Percentiles rank a stretch among this genome's conserved stretches.
phyloP scores from a whole-genome alignment of 2,113 vertebrate species.

The Gobius niger region DNA sequence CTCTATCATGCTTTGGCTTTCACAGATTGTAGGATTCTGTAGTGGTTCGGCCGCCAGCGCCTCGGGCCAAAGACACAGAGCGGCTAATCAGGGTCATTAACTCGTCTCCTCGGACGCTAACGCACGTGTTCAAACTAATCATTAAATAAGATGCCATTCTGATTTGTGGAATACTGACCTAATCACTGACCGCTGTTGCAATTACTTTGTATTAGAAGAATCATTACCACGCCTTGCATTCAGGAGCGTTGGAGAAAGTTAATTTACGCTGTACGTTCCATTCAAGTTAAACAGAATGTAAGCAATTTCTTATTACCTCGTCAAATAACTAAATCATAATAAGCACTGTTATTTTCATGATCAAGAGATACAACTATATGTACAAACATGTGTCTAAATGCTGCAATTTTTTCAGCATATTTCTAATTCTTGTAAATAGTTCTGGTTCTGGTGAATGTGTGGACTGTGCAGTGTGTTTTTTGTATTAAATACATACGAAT shows the following conservation, averaged over 20 bases:
- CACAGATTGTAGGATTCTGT: neutral
- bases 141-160: slow-evolving; percentile 35
- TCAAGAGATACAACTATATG: no score
- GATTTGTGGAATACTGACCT: neutral
- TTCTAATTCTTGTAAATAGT: neutral
- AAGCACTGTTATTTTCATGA: no score
- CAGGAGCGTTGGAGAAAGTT: no score
- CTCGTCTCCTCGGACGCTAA: neutral
- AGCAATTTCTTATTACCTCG: no score
- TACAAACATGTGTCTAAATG: no score
- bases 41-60: neutral
- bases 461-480: neutral
- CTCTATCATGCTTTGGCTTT: neutral
- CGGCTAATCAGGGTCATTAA: slow-evolving; percentile 42
- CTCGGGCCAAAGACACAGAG: slow-evolving; percentile 42
- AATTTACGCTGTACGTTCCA: no score
- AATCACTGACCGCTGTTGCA: slow-evolving; percentile 12
- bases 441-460: neutral
- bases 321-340: no score
- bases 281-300: no score
- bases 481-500: neutral
- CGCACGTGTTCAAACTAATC: slow-evolving; percentile 12
- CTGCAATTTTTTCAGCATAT: no score
- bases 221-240: no score
- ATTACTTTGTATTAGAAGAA: neutral